phyloP scores from a whole-genome alignment of 2,797 vertebrate species.

The Macropus fuliginosus region DNA sequence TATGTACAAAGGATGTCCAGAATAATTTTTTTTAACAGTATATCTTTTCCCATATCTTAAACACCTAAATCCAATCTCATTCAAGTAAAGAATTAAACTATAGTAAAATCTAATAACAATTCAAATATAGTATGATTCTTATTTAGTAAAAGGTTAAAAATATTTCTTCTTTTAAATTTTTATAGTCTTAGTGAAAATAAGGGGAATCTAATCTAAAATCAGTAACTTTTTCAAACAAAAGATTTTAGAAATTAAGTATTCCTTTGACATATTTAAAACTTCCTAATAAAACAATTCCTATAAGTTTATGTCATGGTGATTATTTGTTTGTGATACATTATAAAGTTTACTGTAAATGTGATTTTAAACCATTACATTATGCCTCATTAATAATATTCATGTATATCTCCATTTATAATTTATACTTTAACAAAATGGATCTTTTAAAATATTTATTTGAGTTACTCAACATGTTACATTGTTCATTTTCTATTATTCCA shows the following conservation, averaged over 20 bases:
- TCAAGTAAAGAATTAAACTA: slow-evolving; percentile 62
- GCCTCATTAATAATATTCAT: slow-evolving; percentile 48
- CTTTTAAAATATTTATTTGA: slow-evolving; percentile 56
- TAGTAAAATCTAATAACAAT: slow-evolving; percentile 48
- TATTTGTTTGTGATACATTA: slow-evolving; percentile 55
- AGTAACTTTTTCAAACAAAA: slow-evolving; percentile 55
- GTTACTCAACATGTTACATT: slow-evolving; percentile 31
- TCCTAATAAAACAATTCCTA: slow-evolving; percentile 36
- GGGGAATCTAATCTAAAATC: not conserved
- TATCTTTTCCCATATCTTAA: slow-evolving; percentile 60
- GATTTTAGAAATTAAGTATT: slow-evolving; percentile 33
- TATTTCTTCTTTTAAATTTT: slow-evolving; percentile 46
- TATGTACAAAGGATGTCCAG: slow-evolving; percentile 78
- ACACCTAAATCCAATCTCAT: slow-evolving; percentile 43
- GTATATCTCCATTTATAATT: slow-evolving; percentile 68
- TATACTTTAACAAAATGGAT: slow-evolving; percentile 25
- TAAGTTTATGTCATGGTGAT: slow-evolving; percentile 39
- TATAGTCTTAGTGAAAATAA: slow-evolving; percentile 53
- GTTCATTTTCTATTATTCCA: slow-evolving; percentile 31
- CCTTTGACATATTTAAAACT: slow-evolving; percentile 49
- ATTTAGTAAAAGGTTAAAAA: slow-evolving; percentile 45
- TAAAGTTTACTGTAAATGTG: slow-evolving; percentile 49
- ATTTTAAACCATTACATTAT: slow-evolving; percentile 46
- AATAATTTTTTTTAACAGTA: slow-evolving; percentile 77
- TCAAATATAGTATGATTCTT: slow-evolving; percentile 48